These are phyloP conservation scores for Glossosoma conforme DNA, from an alignment of 1,140 invertebrate genomes.

Conservation along the genomic window DNA sequence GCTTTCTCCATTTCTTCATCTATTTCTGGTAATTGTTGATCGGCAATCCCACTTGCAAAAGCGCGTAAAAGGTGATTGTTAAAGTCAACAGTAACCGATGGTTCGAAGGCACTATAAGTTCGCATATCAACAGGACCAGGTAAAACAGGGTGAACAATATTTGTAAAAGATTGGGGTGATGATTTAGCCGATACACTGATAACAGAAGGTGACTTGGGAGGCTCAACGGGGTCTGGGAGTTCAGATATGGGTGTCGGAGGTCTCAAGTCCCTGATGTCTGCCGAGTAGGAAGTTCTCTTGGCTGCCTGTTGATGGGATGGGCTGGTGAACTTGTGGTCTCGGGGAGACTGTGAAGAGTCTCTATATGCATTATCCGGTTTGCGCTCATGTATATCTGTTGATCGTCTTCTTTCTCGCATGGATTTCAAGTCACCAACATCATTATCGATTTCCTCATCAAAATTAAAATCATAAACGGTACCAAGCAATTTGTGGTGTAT, in stretches of 20 bases:
- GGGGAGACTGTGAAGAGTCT: conserved; percentile 55
- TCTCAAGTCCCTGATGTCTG: conserved; percentile 40
- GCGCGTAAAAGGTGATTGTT: conserved; percentile 60
- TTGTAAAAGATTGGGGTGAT: conserved; percentile 46
- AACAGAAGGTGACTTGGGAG: conserved; percentile 12
- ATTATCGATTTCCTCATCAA: conserved; percentile 75
- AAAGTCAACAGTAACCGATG: conserved; percentile 38
- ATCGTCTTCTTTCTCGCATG: conserved; percentile 73
- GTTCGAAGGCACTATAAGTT: conserved; percentile 63
- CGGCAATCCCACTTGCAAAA: conserved; percentile 59
- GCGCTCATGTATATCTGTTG: conserved; percentile 65
- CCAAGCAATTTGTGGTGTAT: conserved; percentile 75
- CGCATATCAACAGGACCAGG: conserved; percentile 84
- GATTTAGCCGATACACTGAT: conserved; percentile 23
- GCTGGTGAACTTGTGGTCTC: conserved; percentile 48
- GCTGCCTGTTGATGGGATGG: conserved; percentile 39
- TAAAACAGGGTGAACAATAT: conserved; percentile 63
- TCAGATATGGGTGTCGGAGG: conserved; percentile 38
- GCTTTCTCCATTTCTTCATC: conserved; percentile 78
- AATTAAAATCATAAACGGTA: conserved; percentile 83
- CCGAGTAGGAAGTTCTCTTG: conserved; percentile 35
- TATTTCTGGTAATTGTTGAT: conserved; percentile 63
- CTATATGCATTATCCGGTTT: conserved; percentile 54
- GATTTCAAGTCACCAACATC: conserved; percentile 74
- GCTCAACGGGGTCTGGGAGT: conserved; percentile 17